These are phyloP conservation scores for Cryptops parisi DNA, from an alignment of 2,888 invertebrate genomes.

Conservation along the genomic window DNA sequence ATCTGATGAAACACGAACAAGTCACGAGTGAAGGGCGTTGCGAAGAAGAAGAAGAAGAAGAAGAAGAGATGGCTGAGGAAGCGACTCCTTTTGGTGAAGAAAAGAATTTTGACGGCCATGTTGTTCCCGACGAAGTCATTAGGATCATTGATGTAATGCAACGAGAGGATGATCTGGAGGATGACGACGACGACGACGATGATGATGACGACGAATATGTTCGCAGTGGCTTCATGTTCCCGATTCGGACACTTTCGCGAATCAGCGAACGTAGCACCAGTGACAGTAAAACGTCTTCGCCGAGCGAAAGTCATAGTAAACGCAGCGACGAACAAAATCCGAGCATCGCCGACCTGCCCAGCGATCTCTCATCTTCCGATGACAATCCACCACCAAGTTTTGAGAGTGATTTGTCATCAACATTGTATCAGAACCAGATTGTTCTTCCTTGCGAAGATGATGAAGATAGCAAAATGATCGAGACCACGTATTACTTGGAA, in stretches of 20 bases:
- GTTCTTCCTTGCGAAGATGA: constrained; percentile 14
- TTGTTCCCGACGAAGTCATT: background rate
- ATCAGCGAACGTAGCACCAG: constrained; percentile 18
- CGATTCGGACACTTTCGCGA: constrained; percentile 17
- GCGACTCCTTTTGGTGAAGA: too few relatives aligned
- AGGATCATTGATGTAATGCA: background rate
- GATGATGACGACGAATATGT: constrained; percentile 15
- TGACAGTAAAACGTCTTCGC: constrained; percentile 16
- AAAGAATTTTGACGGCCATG: background rate
- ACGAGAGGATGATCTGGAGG: background rate
- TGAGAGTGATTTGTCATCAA: constrained; percentile 8
- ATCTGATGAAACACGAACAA: too few relatives aligned
- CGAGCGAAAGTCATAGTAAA: constrained; percentile 14
- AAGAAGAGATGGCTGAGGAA: too few relatives aligned
- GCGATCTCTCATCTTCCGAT: constrained; percentile 14
- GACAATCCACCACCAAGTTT: constrained; percentile 12
- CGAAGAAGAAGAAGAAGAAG: background rate
- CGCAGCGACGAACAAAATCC: constrained; percentile 10
- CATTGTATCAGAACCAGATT: constrained; percentile 7
- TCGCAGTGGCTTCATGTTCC: constrained; percentile 12
- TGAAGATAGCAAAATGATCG: constrained; percentile 12
- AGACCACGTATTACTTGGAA: constrained; percentile 17
- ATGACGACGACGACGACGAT: constrained; percentile 5
- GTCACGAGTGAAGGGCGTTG: background rate
- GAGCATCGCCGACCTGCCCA: constrained; percentile 11